phyloP scores from a whole-genome alignment of 2,113 vertebrate genomes.

The Rhinolophus sinicus region DNA sequence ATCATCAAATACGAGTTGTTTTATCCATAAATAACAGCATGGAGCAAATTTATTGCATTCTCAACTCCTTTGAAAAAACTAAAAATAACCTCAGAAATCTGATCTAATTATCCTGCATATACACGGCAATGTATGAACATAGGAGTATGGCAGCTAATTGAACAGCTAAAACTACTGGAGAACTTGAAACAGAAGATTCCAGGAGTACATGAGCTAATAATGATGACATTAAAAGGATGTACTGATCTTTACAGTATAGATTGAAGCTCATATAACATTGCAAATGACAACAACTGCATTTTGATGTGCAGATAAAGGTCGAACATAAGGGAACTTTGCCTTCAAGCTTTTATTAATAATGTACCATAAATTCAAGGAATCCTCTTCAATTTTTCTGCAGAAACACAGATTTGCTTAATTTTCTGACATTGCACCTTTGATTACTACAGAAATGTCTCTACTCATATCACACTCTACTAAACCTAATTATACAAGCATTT shows the following conservation, averaged over 20 bases:
- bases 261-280: constrained; percentile 22
- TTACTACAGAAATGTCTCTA: neutral
- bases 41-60: constrained; percentile 36
- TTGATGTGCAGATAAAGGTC: constrained; percentile 40
- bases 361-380: neutral
- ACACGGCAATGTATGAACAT: constrained; percentile 39
- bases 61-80: constrained; percentile 52
- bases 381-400: neutral
- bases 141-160: neutral
- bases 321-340: neutral
- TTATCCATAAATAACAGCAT: constrained; percentile 70
- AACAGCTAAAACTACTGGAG: neutral
- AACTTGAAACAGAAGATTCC: constrained; percentile 2
- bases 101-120: constrained; percentile 48
- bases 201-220: neutral
- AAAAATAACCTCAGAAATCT: constrained; percentile 60
- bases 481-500: neutral
- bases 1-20: constrained; percentile 69
- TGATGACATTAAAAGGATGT: neutral
- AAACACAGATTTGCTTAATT: constrained; percentile 43
- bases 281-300: neutral
- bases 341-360: neutral
- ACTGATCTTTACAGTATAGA: neutral
- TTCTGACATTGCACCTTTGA: neutral
- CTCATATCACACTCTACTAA: neutral